phyloP scores from a whole-genome alignment of 2,888 invertebrate species.

The Thymelicus sylvestris region DNA sequence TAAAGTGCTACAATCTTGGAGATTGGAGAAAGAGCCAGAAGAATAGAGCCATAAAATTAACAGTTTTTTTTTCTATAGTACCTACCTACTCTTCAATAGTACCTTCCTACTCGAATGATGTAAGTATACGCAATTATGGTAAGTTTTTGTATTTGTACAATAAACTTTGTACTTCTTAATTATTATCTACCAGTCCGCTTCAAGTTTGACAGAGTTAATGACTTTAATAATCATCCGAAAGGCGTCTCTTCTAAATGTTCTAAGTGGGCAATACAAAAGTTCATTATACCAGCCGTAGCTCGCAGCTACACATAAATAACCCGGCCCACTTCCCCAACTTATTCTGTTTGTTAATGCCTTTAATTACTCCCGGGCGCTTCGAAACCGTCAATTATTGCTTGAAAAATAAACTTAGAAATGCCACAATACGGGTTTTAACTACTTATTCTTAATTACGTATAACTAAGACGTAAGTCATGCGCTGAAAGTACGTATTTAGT shows the following conservation, averaged over 20 bases:
- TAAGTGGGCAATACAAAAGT: constrained; percentile 46
- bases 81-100: no score
- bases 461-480: constrained; percentile 80
- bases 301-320: constrained; percentile 59
- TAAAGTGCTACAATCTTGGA: no score
- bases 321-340: constrained; percentile 53
- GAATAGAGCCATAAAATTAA: no score
- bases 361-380: constrained; percentile 66
- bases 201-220: constrained; percentile 23
- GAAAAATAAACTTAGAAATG: constrained; percentile 65
- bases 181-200: constrained; percentile 4
- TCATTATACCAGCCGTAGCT: constrained; percentile 45
- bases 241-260: constrained; percentile 15
- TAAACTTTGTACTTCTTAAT: constrained; percentile 2
- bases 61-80: no score
- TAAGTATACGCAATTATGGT: no score
- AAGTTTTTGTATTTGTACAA: background rate
- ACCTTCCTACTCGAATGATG: no score
- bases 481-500: constrained; percentile 77
- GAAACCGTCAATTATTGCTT: constrained; percentile 75
- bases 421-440: constrained; percentile 65
- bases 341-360: constrained; percentile 74
- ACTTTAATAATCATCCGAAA: constrained; percentile 9
- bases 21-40: no score
- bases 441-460: constrained; percentile 81